phyloP scores from a whole-genome alignment of 2,888 invertebrate genomes.

The Slavum lentiscoides region DNA sequence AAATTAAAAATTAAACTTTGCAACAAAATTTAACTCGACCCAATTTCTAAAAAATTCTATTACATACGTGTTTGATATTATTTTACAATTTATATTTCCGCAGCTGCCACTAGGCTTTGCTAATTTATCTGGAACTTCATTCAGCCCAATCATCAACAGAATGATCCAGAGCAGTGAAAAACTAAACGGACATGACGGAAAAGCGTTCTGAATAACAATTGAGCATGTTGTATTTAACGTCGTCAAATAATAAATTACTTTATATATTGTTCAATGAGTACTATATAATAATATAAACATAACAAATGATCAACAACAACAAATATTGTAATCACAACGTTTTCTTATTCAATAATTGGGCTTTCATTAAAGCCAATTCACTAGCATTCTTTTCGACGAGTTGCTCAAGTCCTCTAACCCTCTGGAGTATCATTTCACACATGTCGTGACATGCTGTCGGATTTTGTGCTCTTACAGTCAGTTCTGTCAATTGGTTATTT shows the following conservation, averaged over 20 bases:
- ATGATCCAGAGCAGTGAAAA: too few species aligned
- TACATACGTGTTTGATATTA: too few species aligned
- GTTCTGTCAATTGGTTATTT: conserved; percentile 55
- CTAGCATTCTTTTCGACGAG: conserved; percentile 55
- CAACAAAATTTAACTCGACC: too few species aligned
- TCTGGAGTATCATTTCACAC: conserved; percentile 56
- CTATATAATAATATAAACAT: conserved; percentile 1
- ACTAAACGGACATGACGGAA: too few species aligned
- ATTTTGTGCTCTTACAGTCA: conserved; percentile 53
- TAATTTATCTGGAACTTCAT: too few species aligned
- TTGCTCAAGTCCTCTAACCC: conserved; percentile 55
- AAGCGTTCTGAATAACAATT: neutral
- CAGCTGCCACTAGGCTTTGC: too few species aligned
- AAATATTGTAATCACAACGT: conserved; percentile 36
- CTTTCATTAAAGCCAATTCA: conserved; percentile 55
- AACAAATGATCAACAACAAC: conserved; percentile 15
- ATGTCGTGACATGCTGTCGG: conserved; percentile 55
- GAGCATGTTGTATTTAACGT: conserved; percentile 8
- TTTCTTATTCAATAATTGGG: conserved; percentile 52
- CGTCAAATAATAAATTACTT: conserved; percentile 14
- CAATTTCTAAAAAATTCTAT: too few species aligned
- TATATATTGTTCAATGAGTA: conserved; percentile 42
- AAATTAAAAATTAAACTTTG: too few species aligned
- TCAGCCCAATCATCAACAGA: too few species aligned
- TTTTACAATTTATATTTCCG: too few species aligned